These are phyloP conservation scores for Periophthalmus modestus DNA, from an alignment of 2,113 vertebrate genomes.

Conservation along the genomic window DNA sequence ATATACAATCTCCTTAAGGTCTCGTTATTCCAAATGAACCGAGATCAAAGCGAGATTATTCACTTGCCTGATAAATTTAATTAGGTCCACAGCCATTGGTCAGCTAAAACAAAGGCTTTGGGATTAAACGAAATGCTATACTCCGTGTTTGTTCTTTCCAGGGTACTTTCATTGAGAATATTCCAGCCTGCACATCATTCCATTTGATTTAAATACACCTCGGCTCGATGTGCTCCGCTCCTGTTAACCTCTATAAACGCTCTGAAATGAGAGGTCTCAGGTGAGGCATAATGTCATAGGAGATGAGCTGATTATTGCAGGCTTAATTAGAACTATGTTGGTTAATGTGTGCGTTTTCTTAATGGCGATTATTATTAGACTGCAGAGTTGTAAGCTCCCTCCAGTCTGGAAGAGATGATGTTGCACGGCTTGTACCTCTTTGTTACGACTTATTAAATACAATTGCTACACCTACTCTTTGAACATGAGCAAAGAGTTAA, in stretches of 20 bases:
- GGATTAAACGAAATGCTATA: constrained; percentile 37
- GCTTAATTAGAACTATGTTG: constrained; percentile 71
- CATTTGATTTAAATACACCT: constrained; percentile 50
- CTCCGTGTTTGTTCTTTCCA: constrained; percentile 28
- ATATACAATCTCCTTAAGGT: constrained; percentile 48
- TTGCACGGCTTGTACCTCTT: constrained; percentile 19
- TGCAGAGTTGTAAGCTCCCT: constrained; percentile 15
- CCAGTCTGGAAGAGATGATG: constrained; percentile 19
- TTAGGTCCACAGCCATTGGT: constrained; percentile 36
- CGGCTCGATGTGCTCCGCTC: constrained; percentile 51
- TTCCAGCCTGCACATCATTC: constrained; percentile 49
- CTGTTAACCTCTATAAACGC: constrained; percentile 71
- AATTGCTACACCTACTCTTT: not conserved
- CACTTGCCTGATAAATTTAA: constrained; percentile 43
- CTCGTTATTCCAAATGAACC: constrained; percentile 24
- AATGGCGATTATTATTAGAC: constrained; percentile 46
- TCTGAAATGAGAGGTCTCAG: constrained; percentile 74
- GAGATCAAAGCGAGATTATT: constrained; percentile 36
- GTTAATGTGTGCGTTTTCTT: constrained; percentile 62
- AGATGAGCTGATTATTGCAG: constrained; percentile 71
- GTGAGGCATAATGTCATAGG: constrained; percentile 66
- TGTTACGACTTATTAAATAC: constrained; percentile 9
- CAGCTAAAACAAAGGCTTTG: constrained; percentile 23
- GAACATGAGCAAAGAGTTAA: too few species aligned
- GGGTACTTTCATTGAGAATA: constrained; percentile 48